Evolutionary conservation across 2,888 invertebrate species (phyloP), one percentile per base, ranked within the genome.

Genomic region (Leucoptera coffeella): DNA sequence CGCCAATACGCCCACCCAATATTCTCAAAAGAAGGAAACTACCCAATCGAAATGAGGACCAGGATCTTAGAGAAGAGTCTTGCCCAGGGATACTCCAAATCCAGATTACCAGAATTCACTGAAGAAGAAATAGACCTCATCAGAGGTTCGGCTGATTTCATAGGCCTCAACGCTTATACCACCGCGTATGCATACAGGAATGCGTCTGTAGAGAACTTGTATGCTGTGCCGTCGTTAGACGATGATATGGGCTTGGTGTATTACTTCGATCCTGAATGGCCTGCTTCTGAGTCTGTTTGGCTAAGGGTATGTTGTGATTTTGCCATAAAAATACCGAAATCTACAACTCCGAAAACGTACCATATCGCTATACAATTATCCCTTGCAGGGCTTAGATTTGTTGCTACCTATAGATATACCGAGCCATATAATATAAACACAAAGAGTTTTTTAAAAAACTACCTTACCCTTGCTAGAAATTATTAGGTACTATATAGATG

Each of bases 131-230:
- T 81, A 3, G 43, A 54, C 15, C 46, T 59, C 12, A 74, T 85
- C 23, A 60, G 57, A 13, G 78, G 73, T 3, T 75, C 81, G 3
- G 65, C 78, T 1, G 84, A 85, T 43, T 82, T 80, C 47, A 56
- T 83, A 15, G 82, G 80, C 1, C 36, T 84, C 4, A 84, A 82
- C 40, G 67, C 78, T 29, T 84, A 80, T 45, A 73, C 78, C 0
- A 59, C 74, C 0, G 54, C 50, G 32, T 27, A 75, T 33, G 58
- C 61, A 1, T 57, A 60, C 30, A 43, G 48, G 34, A 50, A 50
- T 30, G 54, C 45, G 2, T 60, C 50, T 12, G 36, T 53, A 27
- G 57, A 59, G 4, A 61, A 61, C 25, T 44, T 55, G 50, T 55
- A 53, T 17, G 22, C 45, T 1, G 39, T 45, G 0, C 65, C 69